These are phyloP conservation scores for Palythoa heliodiscus DNA, from an alignment of 92 coral and sea anemone genomes.

Conservation along the genomic window DNA sequence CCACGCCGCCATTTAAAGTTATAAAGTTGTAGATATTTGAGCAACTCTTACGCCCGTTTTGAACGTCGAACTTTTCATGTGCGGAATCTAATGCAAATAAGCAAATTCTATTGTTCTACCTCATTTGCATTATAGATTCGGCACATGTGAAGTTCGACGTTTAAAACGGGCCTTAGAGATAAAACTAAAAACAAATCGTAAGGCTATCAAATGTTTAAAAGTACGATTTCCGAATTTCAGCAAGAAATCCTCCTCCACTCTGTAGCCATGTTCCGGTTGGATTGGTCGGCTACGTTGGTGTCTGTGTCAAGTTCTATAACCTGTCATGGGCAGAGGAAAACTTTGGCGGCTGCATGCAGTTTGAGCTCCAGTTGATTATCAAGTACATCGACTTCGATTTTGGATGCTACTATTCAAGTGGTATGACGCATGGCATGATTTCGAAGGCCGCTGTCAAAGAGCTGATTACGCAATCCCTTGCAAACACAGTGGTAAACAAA, in stretches of 20 bases:
- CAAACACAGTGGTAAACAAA: background rate
- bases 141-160: too few species aligned
- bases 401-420: slow-evolving; percentile 2
- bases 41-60: too few species aligned
- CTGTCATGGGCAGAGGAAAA: slow-evolving; percentile 33
- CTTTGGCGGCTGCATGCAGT: slow-evolving; percentile 32
- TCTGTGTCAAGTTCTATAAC: slow-evolving; percentile 32
- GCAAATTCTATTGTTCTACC: too few species aligned
- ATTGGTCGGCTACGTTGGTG: slow-evolving; percentile 18
- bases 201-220: too few species aligned
- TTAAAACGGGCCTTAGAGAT: too few species aligned
- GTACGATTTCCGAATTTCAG: background rate
- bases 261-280: slow-evolving; percentile 41
- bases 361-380: slow-evolving; percentile 30
- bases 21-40: too few species aligned
- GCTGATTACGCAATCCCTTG: background rate
- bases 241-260: slow-evolving; percentile 36
- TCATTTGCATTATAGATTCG: too few species aligned
- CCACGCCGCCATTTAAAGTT: too few species aligned
- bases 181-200: too few species aligned
- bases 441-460: slow-evolving; percentile 10
- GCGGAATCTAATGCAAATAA: too few species aligned
- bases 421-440: background rate
- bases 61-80: too few species aligned
- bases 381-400: slow-evolving; percentile 34